Percentiles rank a stretch among this genome's conserved stretches.
These are phyloP conservation scores for Falco rusticolus DNA, from an alignment of 2,797 vertebrate genomes.

Conservation along the genomic window DNA sequence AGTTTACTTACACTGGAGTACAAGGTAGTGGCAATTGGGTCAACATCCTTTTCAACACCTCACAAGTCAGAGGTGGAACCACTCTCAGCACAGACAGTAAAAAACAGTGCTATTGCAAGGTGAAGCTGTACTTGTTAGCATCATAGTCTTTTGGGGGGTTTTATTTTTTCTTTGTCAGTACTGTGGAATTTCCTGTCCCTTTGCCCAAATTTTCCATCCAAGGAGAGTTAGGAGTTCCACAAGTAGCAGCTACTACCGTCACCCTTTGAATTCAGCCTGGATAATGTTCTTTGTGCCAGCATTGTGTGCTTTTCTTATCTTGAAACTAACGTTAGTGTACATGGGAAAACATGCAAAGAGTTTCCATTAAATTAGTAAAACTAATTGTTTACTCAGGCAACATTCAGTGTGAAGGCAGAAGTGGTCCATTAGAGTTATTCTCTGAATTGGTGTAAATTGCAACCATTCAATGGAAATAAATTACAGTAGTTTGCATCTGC, in stretches of 20 bases:
- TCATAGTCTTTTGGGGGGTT: no score
- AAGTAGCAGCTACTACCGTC: neutral
- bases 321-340: neutral
- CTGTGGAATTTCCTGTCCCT: neutral
- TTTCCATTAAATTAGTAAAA: neutral
- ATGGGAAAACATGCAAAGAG: neutral
- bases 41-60: neutral
- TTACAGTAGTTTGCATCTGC: neutral
- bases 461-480: neutral
- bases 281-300: neutral
- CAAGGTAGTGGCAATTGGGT: neutral
- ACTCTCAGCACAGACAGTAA: neutral
- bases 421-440: neutral
- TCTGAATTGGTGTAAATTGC: neutral
- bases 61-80: neutral
- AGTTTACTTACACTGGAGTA: neutral
- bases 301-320: conserved; percentile 2
- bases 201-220: neutral
- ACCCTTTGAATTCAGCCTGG: neutral
- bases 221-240: neutral
- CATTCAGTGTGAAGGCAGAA: neutral
- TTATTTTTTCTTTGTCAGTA: neutral
- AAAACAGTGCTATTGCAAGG: neutral
- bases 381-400: neutral
- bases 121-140: neutral